Conservation (phyloP, 2,888 invertebrate genomes). For the Polyommatus icarus region DNA sequence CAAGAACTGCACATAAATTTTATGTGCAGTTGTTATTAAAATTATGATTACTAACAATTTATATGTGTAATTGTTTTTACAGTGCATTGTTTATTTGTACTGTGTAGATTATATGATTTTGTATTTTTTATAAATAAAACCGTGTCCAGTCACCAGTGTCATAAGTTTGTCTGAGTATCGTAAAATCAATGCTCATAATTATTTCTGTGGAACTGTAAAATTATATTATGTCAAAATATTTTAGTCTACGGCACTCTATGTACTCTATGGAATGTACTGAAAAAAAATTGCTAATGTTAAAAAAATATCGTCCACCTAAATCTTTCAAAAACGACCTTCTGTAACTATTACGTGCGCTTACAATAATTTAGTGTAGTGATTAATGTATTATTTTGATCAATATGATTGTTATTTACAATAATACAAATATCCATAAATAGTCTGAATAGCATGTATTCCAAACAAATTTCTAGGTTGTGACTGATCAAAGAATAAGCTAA, state of each 20-base stretch:
- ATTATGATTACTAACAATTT: too few relatives aligned
- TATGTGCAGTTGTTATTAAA: too few relatives aligned
- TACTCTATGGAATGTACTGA: not conserved
- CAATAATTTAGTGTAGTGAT: not conserved
- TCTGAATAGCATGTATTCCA: conserved; percentile 19
- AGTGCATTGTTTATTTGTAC: too few relatives aligned
- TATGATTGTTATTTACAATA: not conserved
- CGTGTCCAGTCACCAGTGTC: too few relatives aligned
- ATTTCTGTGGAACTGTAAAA: not conserved
- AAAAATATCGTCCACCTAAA: not conserved
- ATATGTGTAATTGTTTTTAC: too few relatives aligned
- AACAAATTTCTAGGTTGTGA: conserved; percentile 27
- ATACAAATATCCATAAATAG: not conserved
- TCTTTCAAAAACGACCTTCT: conserved; percentile 4
- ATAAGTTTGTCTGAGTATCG: not conserved
- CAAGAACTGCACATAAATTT: too few relatives aligned
- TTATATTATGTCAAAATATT: not conserved
- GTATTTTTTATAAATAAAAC: not conserved
- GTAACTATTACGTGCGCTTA: not conserved
- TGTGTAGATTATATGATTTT: not conserved
- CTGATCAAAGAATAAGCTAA: not conserved
- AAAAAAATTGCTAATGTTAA: not conserved
- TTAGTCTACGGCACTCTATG: not conserved
- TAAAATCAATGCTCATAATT: not conserved
- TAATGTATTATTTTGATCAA: conserved; percentile 11